Base-by-base conservation (phyloP, 2,888 invertebrate genomes). In the Blera fallax region DNA sequence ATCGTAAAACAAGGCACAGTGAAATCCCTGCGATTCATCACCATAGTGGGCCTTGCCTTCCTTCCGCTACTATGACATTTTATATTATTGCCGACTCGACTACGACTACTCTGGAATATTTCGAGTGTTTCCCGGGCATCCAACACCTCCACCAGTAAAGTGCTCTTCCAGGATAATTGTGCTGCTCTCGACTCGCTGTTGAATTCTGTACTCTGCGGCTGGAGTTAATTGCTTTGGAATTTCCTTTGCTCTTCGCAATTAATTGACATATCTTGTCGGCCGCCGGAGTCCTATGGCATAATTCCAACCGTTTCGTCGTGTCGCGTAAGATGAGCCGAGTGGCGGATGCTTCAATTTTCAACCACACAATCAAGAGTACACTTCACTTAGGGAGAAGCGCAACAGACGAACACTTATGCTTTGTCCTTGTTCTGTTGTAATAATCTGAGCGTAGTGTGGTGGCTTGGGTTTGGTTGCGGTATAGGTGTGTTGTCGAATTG, bases 171-270 rank as follows among this genome's bases (percentile, higher is more conserved):
- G 69, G 64, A 76, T 80, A 84, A 84, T 84, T 84, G 80, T 60
- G 37, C 34, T 64, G 37, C 37, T 58, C 70, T 80, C 37, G 64
- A 70, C n/a, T 62, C 18, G 67, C 45, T 67, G 29, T 82, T 48
- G 52, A 45, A 64, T 79, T 78, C 29, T 37, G 52, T 65, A 21
- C 54, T 73, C 48, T 73, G 73, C 11, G 74, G 80, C 52, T 74
- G 69, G 56, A 80, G 80, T 79, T 84, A 76, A 84, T 80, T 84
- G 84, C 80, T 84, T 80, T 80, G 69, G 80, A 64, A 84, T 69
- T 74, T 84, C 74, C 54, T 69, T 80, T 80, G 65, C 80, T 80
- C 27, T 37, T 34, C 21, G 72, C 50, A 76, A 80, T 84, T 70
- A 84, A 84, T 74, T 80, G 80, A 84, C 74, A 70, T 70, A 65